phyloP scores from a whole-genome alignment of 2,888 invertebrate species.

The Cordilura impudica region DNA sequence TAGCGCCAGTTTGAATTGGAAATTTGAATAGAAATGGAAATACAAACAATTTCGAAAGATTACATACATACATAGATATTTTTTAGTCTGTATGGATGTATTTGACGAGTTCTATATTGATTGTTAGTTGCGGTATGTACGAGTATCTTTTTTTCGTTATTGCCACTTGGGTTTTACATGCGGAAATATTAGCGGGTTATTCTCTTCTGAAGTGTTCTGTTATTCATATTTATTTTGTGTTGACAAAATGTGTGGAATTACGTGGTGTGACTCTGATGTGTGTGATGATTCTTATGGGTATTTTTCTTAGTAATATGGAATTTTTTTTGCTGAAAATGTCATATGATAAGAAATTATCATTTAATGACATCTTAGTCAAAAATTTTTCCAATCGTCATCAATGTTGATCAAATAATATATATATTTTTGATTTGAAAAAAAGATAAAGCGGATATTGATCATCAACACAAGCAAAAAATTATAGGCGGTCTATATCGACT shows the following conservation, averaged over 20 bases:
- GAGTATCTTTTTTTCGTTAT: constrained; percentile 10
- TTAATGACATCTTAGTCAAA: neutral
- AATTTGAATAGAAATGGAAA: neutral
- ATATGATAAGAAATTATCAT: constrained; percentile 17
- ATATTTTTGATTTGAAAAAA: no score
- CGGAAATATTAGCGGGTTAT: constrained; percentile 45
- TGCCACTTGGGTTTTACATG: constrained; percentile 34
- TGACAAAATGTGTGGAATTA: constrained; percentile 30
- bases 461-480: no score
- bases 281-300: constrained; percentile 43
- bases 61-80: no score
- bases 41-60: no score
- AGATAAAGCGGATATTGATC: no score
- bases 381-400: constrained; percentile 33
- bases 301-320: constrained; percentile 47
- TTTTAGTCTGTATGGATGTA: neutral
- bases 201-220: constrained; percentile 21
- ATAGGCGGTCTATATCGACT: no score
- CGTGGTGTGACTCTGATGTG: constrained; percentile 5
- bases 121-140: neutral
- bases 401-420: no score
- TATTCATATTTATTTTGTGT: constrained; percentile 24
- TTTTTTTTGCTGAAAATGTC: constrained; percentile 23
- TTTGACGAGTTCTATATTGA: neutral
- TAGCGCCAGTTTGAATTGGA: neutral